Evolutionary conservation across 2,888 invertebrate genomes (phyloP), one percentile per base, ranked within the genome.

Genomic region (Arenicola marina): DNA sequence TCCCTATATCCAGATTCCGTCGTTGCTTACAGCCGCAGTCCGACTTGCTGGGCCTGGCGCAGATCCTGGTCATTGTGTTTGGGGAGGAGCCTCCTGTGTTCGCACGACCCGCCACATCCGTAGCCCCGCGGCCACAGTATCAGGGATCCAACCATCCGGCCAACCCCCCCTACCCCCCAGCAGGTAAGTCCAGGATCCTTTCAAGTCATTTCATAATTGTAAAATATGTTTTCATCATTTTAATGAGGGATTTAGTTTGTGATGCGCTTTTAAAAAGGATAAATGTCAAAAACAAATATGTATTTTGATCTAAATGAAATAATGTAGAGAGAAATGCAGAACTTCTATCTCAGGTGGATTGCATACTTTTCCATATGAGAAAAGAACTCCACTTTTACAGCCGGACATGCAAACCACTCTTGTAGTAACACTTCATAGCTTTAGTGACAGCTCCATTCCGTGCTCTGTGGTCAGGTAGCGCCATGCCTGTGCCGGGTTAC

Each of bases 1-100:
- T n/a, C n/a, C n/a, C n/a, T n/a, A n/a, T n/a, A n/a, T n/a, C n/a
- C n/a, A n/a, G n/a, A n/a, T n/a, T n/a, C n/a, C n/a, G n/a, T n/a
- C n/a, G n/a, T n/a, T n/a, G n/a, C n/a, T n/a, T n/a, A 59, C 77
- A 89, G 87, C 89, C 89, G 73, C 86, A 88, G 11, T 96, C 97
- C 4, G 95, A 96, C 82, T 85, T 99, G 70, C 84, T 91, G 59
- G 91, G 92, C 51, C 87, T 99, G 28, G 90, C 99, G 74, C 92
- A 95, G 86, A 80, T 84, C 60, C 89, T 94, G 62, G 92, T 96
- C 90, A 88, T 90, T 63, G 92, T 92, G 1, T 99, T 99, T 86
- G 93, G 96, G 38, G 96, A 98, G 71, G 88, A 91, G 74, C 97
- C 97, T 60, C 99, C 99, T 1, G 96, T 99, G 11, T 87, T 83